Conservation (phyloP, 2,888 invertebrate genomes). For the Ochropleura leucogaster region DNA sequence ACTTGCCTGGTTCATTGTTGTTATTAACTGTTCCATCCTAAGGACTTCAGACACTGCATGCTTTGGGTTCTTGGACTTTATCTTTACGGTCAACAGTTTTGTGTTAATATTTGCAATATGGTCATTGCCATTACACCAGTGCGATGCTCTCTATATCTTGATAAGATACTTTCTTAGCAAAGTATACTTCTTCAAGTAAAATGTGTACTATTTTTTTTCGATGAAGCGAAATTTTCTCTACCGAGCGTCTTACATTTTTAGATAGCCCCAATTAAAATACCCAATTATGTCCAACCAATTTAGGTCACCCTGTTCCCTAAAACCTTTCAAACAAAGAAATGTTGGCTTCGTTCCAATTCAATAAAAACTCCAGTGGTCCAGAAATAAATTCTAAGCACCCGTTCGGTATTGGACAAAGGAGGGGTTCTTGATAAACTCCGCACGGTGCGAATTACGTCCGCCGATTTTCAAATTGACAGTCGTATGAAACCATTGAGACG, state of each 20-base stretch:
- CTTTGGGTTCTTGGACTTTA: constrained; percentile 1
- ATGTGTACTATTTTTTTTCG: background rate
- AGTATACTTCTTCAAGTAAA: background rate
- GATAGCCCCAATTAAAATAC: background rate
- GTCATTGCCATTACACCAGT: constrained; percentile 10
- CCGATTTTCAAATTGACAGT: constrained; percentile 74
- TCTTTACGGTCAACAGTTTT: constrained; percentile 11
- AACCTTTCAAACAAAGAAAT: constrained; percentile 41
- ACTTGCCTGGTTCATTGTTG: background rate
- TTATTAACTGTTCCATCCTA: background rate
- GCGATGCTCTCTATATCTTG: constrained; percentile 27
- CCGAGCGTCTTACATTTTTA: background rate
- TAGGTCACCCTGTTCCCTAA: constrained; percentile 21
- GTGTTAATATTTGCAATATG: constrained; percentile 7
- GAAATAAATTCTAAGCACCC: constrained; percentile 33
- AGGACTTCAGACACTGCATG: background rate
- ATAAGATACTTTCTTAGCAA: constrained; percentile 18
- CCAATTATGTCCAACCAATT: constrained; percentile 17
- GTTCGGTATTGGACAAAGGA: constrained; percentile 44
- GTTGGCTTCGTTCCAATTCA: constrained; percentile 47
- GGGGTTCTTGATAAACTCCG: constrained; percentile 26
- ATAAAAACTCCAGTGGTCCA: constrained; percentile 35
- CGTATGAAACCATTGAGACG: constrained; percentile 21
- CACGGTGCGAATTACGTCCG: constrained; percentile 67
- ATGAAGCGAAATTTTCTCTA: background rate